Evolutionary conservation across 2,888 invertebrate species (phyloP), one percentile per base, ranked within the genome.

Genomic region (Scaptomyza flava): DNA sequence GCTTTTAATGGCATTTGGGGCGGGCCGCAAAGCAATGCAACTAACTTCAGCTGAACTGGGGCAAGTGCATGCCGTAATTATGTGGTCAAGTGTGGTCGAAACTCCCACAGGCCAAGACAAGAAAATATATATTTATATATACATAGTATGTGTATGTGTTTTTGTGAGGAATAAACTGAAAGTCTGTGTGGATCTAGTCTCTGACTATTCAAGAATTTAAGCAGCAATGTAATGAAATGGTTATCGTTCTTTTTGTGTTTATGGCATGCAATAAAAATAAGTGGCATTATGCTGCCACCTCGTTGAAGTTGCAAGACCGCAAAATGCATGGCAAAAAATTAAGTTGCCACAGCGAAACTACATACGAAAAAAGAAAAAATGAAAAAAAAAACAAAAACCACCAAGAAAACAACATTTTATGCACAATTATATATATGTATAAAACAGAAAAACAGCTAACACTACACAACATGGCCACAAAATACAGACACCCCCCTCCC

Each of bases 1-100:
- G 73, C 80, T 84, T 78, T 82, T 87, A 84, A 84, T 87, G 87
- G 85, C 87, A 84, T 81, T 83, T 57, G 64, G 46, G 45, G 57
- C 57, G 62, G 65, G 78, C 84, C 87, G 66, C 84, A 84, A 78
- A 68, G 72, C 72, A 68, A 66, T 56, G 70, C 62, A 72, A 68
- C 59, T 47, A 60, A 57, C 54, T 62, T 36, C 30, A 57, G 17
- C 41, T 41, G 51, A 67, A 66, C 50, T 63, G 68, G 66, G 77
- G 68, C 66, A 87, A 84, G 74, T 76, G 86, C 73, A 81, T 51
- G 61, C 54, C 71, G 79, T 87, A 87, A 83, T 83, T 87, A 83
- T 87, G 87, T 77, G 83, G 83, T 79, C 69, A 73, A 68, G 67
- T 70, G 77, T 70, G 79, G 79, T 71, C 63, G 42, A 48, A 67